Base-by-base conservation (phyloP, 2,113 vertebrate genomes). In the Emydura subglobosa region DNA sequence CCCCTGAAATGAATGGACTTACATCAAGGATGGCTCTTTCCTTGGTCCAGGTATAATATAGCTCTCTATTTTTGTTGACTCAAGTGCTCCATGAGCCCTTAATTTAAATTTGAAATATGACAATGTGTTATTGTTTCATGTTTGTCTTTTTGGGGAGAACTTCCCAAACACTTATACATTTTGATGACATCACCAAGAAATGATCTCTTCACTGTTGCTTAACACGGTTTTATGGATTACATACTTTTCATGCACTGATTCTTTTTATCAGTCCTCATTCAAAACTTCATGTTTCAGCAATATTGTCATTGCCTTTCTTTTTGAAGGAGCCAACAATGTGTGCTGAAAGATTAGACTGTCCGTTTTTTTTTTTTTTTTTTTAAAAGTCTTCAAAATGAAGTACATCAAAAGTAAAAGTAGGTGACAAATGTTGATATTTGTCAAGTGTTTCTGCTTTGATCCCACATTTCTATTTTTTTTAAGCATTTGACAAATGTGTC, bases 341-440 rank as follows among this genome's bases (percentile, higher is more conserved):
- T 97, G 90, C 88, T 68, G 86, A 98, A 96, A 97, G 98, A 98
- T 98, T 98, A 98, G 96, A 96, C 97, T 97, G 95, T 95, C 97
- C 97, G 96, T 93, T 94, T 94, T 96, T 82, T 84, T 72, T 85
- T 79, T 79, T 57, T 59, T 59, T 59, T 86, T 16, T 17, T 54
- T 83, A 94, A 81, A 82, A 97, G 93, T 96, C 97, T 98, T 98
- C 95, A 97, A 95, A 98, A 98, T 94, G 89, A 97, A 97, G 95
- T 95, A 98, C 98, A 98, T 98, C 98, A 99, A 99, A 99, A 98
- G 98, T 97, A 97, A 98, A 98, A 96, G 97, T 97, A 98, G 98
- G 98, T 98, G 98, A 98, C 98, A 98, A 98, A 98, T 98, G 98
- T 98, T 98, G 98, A 98, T 98, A 98, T 98, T 98, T 98, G 98